Conservation (phyloP, 2,113 vertebrate genomes). For the Zosterops borbonicus region DNA sequence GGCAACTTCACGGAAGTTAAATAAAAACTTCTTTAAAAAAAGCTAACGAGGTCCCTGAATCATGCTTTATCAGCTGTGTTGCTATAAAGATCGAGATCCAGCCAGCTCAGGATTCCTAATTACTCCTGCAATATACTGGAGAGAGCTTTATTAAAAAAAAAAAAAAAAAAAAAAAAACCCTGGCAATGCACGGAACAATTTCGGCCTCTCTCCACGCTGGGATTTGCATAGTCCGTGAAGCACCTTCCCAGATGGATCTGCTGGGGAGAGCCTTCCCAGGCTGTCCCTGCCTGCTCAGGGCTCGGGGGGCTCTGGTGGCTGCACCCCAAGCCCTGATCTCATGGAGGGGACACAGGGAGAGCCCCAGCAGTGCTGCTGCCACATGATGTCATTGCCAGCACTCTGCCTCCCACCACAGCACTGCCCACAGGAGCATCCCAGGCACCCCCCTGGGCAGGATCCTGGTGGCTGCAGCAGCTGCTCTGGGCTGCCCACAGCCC, state of each 20-base stretch:
- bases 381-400: rapidly evolving
- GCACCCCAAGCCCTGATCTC: neutral
- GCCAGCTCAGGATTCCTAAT: constrained; percentile 49
- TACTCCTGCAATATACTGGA: constrained; percentile 46
- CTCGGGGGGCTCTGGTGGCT: neutral
- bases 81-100: constrained; percentile 47
- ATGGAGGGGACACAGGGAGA: rapidly evolving
- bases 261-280: neutral
- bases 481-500: neutral
- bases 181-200: neutral
- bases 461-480: neutral
- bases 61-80: constrained; percentile 39
- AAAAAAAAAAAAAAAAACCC: neutral
- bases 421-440: neutral
- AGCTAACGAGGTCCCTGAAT: constrained; percentile 66
- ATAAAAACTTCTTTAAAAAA: constrained; percentile 73
- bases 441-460: neutral
- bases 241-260: neutral
- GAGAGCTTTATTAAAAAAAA: constrained; percentile 50
- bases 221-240: neutral
- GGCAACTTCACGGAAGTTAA: constrained; percentile 73
- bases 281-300: neutral
- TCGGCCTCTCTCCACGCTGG: neutral
- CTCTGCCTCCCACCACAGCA: rapidly evolving
- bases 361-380: neutral